Evolutionary conservation across 1,140 invertebrate species (phyloP).

Genomic region (Cydia pomonella): DNA sequence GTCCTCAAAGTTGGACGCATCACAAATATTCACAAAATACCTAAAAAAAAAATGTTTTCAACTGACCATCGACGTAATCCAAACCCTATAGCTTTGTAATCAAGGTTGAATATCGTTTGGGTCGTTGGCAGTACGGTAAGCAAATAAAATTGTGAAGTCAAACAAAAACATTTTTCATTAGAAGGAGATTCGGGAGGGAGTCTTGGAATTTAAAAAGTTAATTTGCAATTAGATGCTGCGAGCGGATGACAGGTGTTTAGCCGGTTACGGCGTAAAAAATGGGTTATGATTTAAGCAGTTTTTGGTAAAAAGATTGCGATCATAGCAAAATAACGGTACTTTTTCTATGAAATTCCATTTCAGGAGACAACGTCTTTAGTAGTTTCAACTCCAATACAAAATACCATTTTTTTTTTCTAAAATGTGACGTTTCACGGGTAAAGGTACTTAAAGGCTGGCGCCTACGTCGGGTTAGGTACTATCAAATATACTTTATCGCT

Average conservation of each 20-base stretch:
- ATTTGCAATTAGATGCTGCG: background rate
- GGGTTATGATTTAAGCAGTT: too few relatives aligned
- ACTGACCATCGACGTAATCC: background rate
- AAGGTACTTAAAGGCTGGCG: too few relatives aligned
- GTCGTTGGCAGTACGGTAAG: background rate
- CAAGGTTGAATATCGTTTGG: background rate
- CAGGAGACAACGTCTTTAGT: too few relatives aligned
- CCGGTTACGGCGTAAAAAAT: too few relatives aligned
- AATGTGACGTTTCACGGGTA: too few relatives aligned
- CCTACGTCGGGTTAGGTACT: too few relatives aligned
- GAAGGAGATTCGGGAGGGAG: background rate
- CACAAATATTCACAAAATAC: background rate
- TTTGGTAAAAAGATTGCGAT: too few relatives aligned
- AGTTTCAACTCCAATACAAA: too few relatives aligned
- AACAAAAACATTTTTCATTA: conserved; percentile 28
- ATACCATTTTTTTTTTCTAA: too few relatives aligned
- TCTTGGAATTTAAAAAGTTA: background rate
- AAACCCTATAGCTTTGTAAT: background rate
- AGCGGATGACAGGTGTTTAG: background rate
- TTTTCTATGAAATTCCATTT: too few relatives aligned
- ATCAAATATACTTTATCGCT: too few relatives aligned
- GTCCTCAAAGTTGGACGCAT: background rate
- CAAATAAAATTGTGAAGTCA: conserved; percentile 1
- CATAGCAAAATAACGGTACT: too few relatives aligned
- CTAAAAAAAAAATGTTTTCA: background rate